Evolutionary conservation across 2,113 vertebrate genomes (phyloP).

Genomic region (Hucho hucho): DNA sequence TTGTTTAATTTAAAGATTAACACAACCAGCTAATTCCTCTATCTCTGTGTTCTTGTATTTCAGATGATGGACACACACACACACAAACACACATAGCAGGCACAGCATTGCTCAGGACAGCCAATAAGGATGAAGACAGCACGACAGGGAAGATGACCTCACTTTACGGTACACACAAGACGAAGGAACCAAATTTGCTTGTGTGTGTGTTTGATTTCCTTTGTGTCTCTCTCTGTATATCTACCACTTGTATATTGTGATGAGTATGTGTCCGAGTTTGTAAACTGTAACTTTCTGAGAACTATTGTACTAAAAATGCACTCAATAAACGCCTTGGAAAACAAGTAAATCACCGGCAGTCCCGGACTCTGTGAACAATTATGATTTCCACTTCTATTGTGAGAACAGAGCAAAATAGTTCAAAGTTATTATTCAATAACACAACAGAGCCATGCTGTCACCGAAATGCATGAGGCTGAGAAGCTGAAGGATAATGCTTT

Average conservation of each 20-base stretch:
- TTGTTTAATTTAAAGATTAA: no score
- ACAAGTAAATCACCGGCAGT: slow-evolving; percentile 56
- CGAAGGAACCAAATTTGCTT: slow-evolving; percentile 31
- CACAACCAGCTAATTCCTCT: background rate
- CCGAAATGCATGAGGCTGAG: slow-evolving; percentile 23
- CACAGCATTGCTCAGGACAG: slow-evolving; percentile 16
- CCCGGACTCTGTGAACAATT: slow-evolving; percentile 36
- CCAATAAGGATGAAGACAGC: slow-evolving; percentile 37
- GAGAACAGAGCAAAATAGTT: background rate
- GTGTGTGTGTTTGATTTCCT: slow-evolving; percentile 24
- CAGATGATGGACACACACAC: slow-evolving; percentile 31
- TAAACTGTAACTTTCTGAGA: slow-evolving; percentile 82
- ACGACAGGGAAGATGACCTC: slow-evolving; percentile 41
- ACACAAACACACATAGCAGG: no score
- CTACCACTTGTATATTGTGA: slow-evolving; percentile 80
- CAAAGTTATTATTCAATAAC: slow-evolving; percentile 47
- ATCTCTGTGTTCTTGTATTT: slow-evolving; percentile 49
- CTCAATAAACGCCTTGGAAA: slow-evolving; percentile 81
- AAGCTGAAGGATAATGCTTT: slow-evolving; percentile 33
- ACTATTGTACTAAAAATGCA: slow-evolving; percentile 82
- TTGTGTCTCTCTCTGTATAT: slow-evolving; percentile 67
- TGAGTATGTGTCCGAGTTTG: slow-evolving; percentile 80
- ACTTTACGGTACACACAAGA: slow-evolving; percentile 61
- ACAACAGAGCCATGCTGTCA: slow-evolving; percentile 35
- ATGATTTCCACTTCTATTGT: slow-evolving; percentile 26